Evolutionary conservation across 2,888 invertebrate species (phyloP), one percentile per base, ranked within the genome.

Genomic region (Acronicta leporina): DNA sequence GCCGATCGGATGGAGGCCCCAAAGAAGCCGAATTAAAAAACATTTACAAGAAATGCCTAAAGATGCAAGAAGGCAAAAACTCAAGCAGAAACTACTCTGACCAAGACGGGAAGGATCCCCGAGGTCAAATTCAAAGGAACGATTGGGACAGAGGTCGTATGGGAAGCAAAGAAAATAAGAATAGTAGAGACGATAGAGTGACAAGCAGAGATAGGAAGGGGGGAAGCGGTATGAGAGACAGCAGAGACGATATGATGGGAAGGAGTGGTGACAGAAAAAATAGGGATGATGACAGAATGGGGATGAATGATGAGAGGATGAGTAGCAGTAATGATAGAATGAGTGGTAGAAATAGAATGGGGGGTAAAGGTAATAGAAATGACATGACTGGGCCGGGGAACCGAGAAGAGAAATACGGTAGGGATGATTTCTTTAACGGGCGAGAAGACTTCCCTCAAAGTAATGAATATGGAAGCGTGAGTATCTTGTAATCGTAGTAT

Each of bases 1-100:
- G 96, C 73, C 95, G 95, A 11, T 92, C 95, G 0, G 95, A 95
- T 47, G 95, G 95, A 55, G 95, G 95, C 25, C 93, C 95, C n/a
- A 92, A 94, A 59, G 95, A 96, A 71, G 92, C 95, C 15, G 95
- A 96, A 54, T 84, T 96, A 5, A 95, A 95, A 68, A 94, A 90
- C 48, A 92, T 96, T 9, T 95, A 96, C 68, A 94, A 94, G 64
- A 94, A 88, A 51, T 96, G 96, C 68, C 89, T 95, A 77, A 95
- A 92, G 46, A 93, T 89, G 79, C 87, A 89, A 78, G 91, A 88
- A 61, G 86, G 76, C 44, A 88, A 79, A 61, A 89, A 87, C 60
- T 82, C 81, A 11, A 86, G 80, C 68, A 82, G 65, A 40, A 75
- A 80, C 40, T 77, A 81, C 42, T 77, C 78, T 16, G 87, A 88